phyloP scores from a whole-genome alignment of 2,113 vertebrate species.

The Ciconia boyciana region DNA sequence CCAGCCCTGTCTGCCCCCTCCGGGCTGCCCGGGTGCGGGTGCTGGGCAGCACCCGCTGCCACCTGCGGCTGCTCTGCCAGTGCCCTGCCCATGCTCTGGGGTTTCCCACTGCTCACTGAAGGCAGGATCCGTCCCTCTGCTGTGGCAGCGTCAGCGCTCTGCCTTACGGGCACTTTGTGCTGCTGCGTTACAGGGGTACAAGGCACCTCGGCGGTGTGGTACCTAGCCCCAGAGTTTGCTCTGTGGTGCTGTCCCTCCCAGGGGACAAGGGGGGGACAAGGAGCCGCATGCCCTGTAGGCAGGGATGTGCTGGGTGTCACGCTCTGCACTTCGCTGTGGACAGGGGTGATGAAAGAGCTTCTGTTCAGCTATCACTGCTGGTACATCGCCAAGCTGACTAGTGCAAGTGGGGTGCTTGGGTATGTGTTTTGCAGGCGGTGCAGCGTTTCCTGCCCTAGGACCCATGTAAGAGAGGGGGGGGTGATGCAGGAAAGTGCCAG shows the following conservation, averaged over 20 bases:
- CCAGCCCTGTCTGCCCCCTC: background rate
- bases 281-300: background rate
- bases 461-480: accelerated
- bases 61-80: background rate
- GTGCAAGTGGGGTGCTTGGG: background rate
- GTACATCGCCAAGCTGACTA: background rate
- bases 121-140: background rate
- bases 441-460: background rate
- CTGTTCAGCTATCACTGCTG: background rate
- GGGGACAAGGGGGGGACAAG: background rate
- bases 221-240: background rate
- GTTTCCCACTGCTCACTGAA: accelerated
- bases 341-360: background rate
- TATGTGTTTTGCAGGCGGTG: accelerated
- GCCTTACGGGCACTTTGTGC: accelerated
- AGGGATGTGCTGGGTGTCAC: background rate
- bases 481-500: background rate
- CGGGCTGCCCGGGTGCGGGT: background rate
- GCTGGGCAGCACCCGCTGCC: background rate
- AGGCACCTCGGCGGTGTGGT: background rate
- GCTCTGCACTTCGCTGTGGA: background rate
- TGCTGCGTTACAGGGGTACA: accelerated
- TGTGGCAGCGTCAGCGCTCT: accelerated
- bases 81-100: background rate
- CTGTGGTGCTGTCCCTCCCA: background rate